Conservation (phyloP, 2,888 invertebrate species). For the Polydrusus tereticollis region DNA sequence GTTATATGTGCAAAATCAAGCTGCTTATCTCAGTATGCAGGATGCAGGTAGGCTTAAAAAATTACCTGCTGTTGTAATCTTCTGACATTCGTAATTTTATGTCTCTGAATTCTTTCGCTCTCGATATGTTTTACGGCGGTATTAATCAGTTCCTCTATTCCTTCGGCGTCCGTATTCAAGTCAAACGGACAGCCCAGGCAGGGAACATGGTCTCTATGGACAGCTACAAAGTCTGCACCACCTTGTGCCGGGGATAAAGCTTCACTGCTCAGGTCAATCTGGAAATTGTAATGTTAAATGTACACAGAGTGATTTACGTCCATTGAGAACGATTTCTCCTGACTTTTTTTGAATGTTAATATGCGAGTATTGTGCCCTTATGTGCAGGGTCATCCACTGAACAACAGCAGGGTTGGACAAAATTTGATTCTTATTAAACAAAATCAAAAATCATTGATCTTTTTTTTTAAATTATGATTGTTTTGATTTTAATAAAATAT, state of each 20-base stretch:
- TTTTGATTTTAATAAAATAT: too few relatives aligned
- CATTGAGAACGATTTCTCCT: too few relatives aligned
- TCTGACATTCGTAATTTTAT: slow-evolving; percentile 67
- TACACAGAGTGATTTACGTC: too few relatives aligned
- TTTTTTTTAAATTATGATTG: too few relatives aligned
- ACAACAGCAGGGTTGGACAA: too few relatives aligned
- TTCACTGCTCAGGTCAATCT: slow-evolving; percentile 56
- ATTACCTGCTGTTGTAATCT: slow-evolving; percentile 72
- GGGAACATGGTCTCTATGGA: slow-evolving; percentile 63
- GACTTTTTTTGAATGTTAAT: too few relatives aligned
- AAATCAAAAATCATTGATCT: too few relatives aligned
- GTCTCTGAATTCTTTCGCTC: slow-evolving; percentile 62
- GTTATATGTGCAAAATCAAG: not conserved
- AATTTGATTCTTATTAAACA: too few relatives aligned
- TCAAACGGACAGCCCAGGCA: slow-evolving; percentile 71
- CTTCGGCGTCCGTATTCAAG: slow-evolving; percentile 69
- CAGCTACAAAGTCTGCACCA: slow-evolving; percentile 70
- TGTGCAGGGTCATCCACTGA: too few relatives aligned
- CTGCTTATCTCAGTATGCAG: too few relatives aligned
- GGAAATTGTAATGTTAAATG: slow-evolving; percentile 30
- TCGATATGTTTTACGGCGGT: slow-evolving; percentile 69
- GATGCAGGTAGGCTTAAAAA: too few relatives aligned
- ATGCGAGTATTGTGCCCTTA: too few relatives aligned
- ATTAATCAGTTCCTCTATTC: slow-evolving; percentile 68
- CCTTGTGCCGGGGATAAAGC: slow-evolving; percentile 63